Evolutionary conservation across 2,113 vertebrate genomes (phyloP), one percentile per base, ranked within the genome.

Genomic region (Ornithorhynchus anatinus): DNA sequence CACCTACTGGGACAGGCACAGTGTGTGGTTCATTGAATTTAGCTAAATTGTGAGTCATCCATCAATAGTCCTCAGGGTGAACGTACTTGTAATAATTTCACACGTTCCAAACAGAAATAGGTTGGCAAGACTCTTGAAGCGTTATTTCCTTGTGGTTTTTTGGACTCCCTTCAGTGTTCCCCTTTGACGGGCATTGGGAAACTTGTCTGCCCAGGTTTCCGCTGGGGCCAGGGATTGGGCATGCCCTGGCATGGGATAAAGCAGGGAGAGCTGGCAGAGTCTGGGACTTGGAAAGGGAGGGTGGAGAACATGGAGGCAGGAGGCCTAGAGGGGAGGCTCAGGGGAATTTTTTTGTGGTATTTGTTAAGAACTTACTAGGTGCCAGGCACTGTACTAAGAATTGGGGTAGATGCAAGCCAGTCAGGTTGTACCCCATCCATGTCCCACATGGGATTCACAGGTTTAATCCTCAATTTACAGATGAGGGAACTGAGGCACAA

Each of bases 21-120:
- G 91, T 93, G 80, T 93, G 93, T 83, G 90, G 88, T 90, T 94
- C 91, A 93, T 93, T 94, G 92, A 93, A 91, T 94, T 94, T 94
- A 93, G 89, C 84, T 93, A 92, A 94, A 93, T 85, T 91, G 89
- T 93, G 91, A 93, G 91, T 91, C 91, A 91, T 90, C 91, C 85
- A 88, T 89, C 92, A 92, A 89, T 89, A 92, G 90, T 92, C 83
- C 84, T 92, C 86, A 84, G 78, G 84, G 89, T 92, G 90, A 93
- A 93, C 81, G 73, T 89, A 92, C 91, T 93, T 92, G 85, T 91
- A 91, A 93, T 92, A 92, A 94, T 93, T 93, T 92, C 88, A 81
- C 82, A 88, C 39, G 85, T 92, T 92, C 80, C 88, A 92, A 91
- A 91, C 87, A 89, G 88, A 90, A 91, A 86, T 86, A 87, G 84